A percentile compares a stretch with the other conserved stretches of the same genome.
These are phyloP conservation scores for Drosophila orena DNA, from an alignment of 1,140 invertebrate species.

Conservation along the genomic window DNA sequence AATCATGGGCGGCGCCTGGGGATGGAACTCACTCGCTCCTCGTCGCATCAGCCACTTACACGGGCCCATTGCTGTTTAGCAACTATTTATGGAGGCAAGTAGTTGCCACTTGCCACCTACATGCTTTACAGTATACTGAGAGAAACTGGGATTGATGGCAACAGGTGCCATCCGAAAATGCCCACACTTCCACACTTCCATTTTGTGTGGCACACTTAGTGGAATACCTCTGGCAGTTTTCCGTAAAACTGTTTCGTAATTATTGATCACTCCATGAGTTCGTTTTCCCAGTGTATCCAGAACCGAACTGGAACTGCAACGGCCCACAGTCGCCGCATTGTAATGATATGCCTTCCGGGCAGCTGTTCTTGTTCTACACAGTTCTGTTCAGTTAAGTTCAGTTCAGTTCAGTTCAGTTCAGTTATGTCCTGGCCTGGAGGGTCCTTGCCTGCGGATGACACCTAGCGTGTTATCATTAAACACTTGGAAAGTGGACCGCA, in stretches of 20 bases:
- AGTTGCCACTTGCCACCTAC: constrained; percentile 27
- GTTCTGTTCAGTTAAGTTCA: constrained; percentile 27
- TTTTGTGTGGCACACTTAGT: too few species aligned
- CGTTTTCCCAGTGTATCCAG: background rate
- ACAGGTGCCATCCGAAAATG: too few species aligned
- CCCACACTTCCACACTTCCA: too few species aligned
- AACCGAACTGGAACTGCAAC: background rate
- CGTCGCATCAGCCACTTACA: constrained; percentile 31
- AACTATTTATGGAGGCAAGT: constrained; percentile 57
- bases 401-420: constrained; percentile 7
- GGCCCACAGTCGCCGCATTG: constrained; percentile 2
- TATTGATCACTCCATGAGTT: background rate
- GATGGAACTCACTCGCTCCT: background rate
- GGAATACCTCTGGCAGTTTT: too few species aligned
- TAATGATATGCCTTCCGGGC: constrained; percentile 28
- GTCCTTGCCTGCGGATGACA: constrained; percentile 68
- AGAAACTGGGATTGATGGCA: constrained; percentile 5
- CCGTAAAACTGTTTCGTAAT: too few species aligned
- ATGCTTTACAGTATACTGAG: background rate
- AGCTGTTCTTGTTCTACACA: background rate
- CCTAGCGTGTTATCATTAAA: constrained; percentile 72
- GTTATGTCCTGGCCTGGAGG: constrained; percentile 17
- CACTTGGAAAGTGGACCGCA: constrained; percentile 28
- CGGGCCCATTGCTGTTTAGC: constrained; percentile 36
- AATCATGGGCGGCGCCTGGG: background rate